Percentiles rank a stretch among this genome's conserved stretches.
These are phyloP conservation scores for Diplosoma virens DNA, from an alignment of 23 tunicate genomes.

Conservation along the genomic window DNA sequence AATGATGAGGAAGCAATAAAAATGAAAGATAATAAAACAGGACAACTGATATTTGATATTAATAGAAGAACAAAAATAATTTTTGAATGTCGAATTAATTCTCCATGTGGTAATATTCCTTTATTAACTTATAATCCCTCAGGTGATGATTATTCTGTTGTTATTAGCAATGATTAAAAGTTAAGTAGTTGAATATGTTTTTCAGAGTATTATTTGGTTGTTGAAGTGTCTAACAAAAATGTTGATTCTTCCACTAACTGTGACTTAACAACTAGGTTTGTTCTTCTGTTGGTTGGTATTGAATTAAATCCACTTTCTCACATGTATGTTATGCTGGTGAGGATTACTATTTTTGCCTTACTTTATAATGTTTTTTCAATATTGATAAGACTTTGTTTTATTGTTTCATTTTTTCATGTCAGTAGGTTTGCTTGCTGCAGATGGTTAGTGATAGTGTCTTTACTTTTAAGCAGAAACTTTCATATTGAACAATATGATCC, in stretches of 20 bases:
- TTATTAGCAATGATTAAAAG: not conserved
- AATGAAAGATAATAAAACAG: conserved; percentile 58
- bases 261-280: conserved; percentile 77
- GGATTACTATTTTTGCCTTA: too few relatives aligned
- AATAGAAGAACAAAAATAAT: conserved; percentile 59
- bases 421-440: too few relatives aligned
- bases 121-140: conserved; percentile 54
- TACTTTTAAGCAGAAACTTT: too few relatives aligned
- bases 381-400: too few relatives aligned
- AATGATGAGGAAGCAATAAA: not conserved
- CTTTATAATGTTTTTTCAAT: too few relatives aligned
- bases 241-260: conserved; percentile 86
- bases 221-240: conserved; percentile 76
- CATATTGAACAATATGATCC: too few relatives aligned
- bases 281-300: conserved; percentile 62
- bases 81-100: conserved; percentile 68
- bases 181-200: too few relatives aligned
- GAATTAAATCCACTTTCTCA: conserved; percentile 68
- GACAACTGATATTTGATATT: conserved; percentile 49
- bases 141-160: conserved; percentile 14
- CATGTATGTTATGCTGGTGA: conserved; percentile 67
- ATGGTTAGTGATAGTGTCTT: too few relatives aligned
- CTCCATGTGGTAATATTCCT: conserved; percentile 87
- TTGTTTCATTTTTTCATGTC: too few relatives aligned
- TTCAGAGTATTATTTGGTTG: conserved; percentile 63